Base-by-base conservation (phyloP, 2,113 vertebrate species). In the Ceyx cyanopectus region DNA sequence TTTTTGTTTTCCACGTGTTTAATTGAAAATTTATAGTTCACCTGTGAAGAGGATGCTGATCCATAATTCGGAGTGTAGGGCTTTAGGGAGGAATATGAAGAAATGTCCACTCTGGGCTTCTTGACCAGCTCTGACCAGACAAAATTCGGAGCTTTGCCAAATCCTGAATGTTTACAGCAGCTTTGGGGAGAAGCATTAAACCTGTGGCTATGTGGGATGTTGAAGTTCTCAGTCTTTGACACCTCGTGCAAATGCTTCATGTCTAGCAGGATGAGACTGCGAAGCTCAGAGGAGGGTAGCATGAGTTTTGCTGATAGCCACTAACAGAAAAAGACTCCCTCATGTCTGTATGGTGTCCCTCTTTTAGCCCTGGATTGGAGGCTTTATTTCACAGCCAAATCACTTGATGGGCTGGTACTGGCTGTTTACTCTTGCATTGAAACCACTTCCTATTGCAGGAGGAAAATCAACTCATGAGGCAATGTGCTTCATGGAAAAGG, bases 161-260 rank as follows among this genome's bases (percentile, higher is more conserved):
- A 48, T 86, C 14, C 34, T 61, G 24, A 69, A 4, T 63, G 34
- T 60, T 84, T 78, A 53, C 34, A 72, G 27, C 40, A 74, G n/a
- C n/a, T 93, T n/a, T 66, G n/a, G 14, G 56, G 67, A 61, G 46
- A 72, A 89, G 11, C 45, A 65, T 1, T 48, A 63, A 66, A 81
- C 27, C 15, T 77, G 20, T 76, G 46, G 14, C 12, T 74, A 19
- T 56, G 37, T 37, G 37, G 60, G 30, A 2, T 67, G 27, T 32
- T 67, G 53, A 66, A 65, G 17, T 72, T 79, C 30, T 75, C 60
- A 70, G 26, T 66, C 46, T 81, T 78, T 1, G 9, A 1, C 12
- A 6, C 43, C 20, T 48, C 0, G 0, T 60, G 30, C 5, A 26
- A 78, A 30, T 32, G 10, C 61, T 63, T 85, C 37, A 40, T 46